A percentile compares a stretch with the other conserved stretches of the same genome.
phyloP scores from a whole-genome alignment of 2,113 vertebrate species.

The Malurus elegans region DNA sequence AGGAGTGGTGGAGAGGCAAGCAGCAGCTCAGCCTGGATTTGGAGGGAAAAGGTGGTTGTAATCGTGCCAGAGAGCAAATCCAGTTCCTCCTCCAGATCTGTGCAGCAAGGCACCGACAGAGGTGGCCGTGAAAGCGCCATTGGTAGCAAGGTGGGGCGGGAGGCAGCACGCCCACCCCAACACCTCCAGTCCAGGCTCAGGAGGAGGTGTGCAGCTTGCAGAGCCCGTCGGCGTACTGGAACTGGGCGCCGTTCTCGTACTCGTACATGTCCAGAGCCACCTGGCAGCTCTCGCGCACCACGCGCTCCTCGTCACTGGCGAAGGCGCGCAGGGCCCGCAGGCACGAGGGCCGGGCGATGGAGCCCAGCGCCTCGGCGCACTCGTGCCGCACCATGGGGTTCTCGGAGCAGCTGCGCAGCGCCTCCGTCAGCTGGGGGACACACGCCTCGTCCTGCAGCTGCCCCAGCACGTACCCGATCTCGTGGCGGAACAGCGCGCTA shows the following conservation, averaged over 20 bases:
- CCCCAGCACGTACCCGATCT: constrained; percentile 91
- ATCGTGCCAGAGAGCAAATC: background rate
- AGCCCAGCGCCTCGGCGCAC: constrained; percentile 91
- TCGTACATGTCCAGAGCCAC: constrained; percentile 93
- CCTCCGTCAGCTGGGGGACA: constrained; percentile 75
- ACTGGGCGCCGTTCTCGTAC: constrained; percentile 78
- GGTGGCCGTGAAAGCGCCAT: fast-evolving
- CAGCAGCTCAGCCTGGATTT: constrained; percentile 21
- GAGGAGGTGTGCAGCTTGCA: constrained; percentile 7
- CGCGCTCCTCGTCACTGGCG: constrained; percentile 76
- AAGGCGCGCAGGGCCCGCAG: constrained; percentile 76
- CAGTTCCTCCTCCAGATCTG: background rate
- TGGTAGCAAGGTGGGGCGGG: background rate
- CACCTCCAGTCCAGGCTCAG: background rate
- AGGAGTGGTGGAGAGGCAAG: background rate
- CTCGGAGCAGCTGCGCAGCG: constrained; percentile 70
- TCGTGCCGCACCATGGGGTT: constrained; percentile 95
- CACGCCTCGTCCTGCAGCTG: constrained; percentile 89
- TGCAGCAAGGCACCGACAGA: fast-evolving
- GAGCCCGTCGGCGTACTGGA: constrained; percentile 89
- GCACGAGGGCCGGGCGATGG: constrained; percentile 88
- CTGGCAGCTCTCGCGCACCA: constrained; percentile 94
- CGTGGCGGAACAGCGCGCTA: constrained; percentile 91
- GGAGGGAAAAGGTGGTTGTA: background rate
- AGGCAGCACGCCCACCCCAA: fast-evolving